Evolutionary conservation across 2,888 invertebrate genomes (phyloP), one percentile per base, ranked within the genome.

Genomic region (Elgonia sp.): DNA sequence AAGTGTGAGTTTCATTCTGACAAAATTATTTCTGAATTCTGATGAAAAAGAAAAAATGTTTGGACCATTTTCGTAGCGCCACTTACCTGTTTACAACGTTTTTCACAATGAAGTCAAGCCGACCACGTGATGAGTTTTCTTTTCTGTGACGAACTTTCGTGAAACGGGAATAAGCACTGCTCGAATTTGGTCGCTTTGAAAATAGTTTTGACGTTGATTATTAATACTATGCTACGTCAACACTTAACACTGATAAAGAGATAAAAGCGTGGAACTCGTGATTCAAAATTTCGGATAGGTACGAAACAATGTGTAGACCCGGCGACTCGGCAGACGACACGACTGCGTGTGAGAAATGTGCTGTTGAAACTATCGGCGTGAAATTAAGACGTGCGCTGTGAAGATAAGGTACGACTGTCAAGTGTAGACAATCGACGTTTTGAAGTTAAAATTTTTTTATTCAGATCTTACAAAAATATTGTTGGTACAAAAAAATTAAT

Each of bases 321-420:
- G 29, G 50, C 29, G 63, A 18, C 76, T 29, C 40, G 70, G 62
- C 81, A 72, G 72, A 84, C 84, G 84, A 70, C 62, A 77, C 84
- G 76, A 53, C 76, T 76, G 70, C 57, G 53, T 18, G 76, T 72
- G 70, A 65, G 75, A 42, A 76, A 57, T 55, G 40, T 29, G 20
- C 53, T 18, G 39, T 40, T 60, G 42, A 50, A 67, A 57, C 46
- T 63, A 83, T 37, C 46, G 53, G 42, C 60, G 39, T 75, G 67
- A 83, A 67, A 83, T 83, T 75, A 67, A 83, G 83, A 75, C 37
- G 83, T 21, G 67, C 37, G 60, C 21, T 53, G 42, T 40, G 7
- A 63, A 72, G 82, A 82, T 82, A 82, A 82, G 73, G 63, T 65
- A 46, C 18, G 82, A 82, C 18, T 73, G 73, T 65, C 42, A 63